phyloP scores from a whole-genome alignment of 2,888 invertebrate species.

The Cremastinae sp. region DNA sequence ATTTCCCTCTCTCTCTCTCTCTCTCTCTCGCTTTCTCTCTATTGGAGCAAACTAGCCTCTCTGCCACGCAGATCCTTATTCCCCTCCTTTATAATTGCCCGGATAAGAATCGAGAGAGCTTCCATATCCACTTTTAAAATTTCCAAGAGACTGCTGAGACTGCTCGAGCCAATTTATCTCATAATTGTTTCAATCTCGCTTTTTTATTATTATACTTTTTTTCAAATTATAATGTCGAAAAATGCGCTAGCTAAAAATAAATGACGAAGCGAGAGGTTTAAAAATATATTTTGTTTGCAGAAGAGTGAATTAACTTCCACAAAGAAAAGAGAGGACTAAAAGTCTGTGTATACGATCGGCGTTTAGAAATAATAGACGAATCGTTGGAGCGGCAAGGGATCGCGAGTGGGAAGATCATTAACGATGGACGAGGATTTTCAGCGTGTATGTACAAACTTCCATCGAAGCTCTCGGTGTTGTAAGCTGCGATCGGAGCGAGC shows the following conservation, averaged over 20 bases:
- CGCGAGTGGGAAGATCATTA: constrained; percentile 66
- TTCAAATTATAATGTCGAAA: too few relatives aligned
- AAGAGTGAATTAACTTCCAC: too few relatives aligned
- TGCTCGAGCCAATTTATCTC: too few relatives aligned
- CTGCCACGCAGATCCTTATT: constrained; percentile 34
- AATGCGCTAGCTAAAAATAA: too few relatives aligned
- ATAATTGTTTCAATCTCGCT: too few relatives aligned
- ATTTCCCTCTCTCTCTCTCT: constrained; percentile 39
- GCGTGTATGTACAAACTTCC: constrained; percentile 59
- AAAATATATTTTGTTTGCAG: too few relatives aligned
- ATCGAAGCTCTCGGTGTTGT: constrained; percentile 45
- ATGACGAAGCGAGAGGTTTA: too few relatives aligned
- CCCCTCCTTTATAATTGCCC: constrained; percentile 67
- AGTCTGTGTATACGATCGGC: constrained; percentile 29
- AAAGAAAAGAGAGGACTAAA: not conserved
- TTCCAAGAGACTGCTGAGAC: constrained; percentile 1
- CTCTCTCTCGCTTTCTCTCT: constrained; percentile 42
- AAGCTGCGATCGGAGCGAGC: constrained; percentile 35
- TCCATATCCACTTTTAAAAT: constrained; percentile 24
- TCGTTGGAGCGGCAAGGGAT: constrained; percentile 55
- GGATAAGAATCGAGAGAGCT: constrained; percentile 66
- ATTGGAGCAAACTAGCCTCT: constrained; percentile 35
- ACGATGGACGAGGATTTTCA: constrained; percentile 53
- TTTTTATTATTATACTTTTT: too few relatives aligned
- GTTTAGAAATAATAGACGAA: constrained; percentile 30